These are phyloP conservation scores for Acanthurus tractus DNA, from an alignment of 2,797 vertebrate genomes.

Conservation along the genomic window DNA sequence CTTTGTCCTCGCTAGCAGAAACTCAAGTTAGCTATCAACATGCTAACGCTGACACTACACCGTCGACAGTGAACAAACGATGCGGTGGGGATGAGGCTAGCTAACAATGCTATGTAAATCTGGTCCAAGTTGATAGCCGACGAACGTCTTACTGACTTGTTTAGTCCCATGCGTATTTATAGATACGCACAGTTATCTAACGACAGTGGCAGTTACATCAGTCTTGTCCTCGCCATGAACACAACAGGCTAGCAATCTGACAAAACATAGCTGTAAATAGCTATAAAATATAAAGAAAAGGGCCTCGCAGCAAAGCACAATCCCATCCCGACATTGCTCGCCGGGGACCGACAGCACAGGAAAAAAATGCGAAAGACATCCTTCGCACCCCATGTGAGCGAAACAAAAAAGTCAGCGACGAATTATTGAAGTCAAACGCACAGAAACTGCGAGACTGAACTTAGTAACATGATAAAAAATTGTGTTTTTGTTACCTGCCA, in stretches of 20 bases:
- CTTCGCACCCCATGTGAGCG: slow-evolving; percentile 10
- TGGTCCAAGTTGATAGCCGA: slow-evolving; percentile 41
- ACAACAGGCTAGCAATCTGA: slow-evolving; percentile 33
- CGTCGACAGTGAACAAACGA: slow-evolving; percentile 51
- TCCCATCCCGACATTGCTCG: slow-evolving; percentile 80
- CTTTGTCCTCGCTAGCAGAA: slow-evolving; percentile 83
- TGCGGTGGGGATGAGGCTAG: slow-evolving; percentile 55
- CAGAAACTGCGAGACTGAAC: neutral
- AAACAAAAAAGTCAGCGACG: neutral
- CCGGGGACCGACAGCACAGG: slow-evolving; percentile 81
- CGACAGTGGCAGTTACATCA: neutral
- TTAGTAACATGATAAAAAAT: slow-evolving; percentile 35
- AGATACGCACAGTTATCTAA: neutral
- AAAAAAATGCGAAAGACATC: slow-evolving; percentile 73
- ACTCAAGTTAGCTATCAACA: slow-evolving; percentile 53
- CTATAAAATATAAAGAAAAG: slow-evolving; percentile 56
- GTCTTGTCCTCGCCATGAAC: neutral
- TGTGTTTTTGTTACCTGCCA: slow-evolving; percentile 88
- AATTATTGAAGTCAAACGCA: neutral
- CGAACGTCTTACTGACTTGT: slow-evolving; percentile 14
- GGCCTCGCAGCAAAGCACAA: slow-evolving; percentile 76
- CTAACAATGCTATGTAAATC: slow-evolving; percentile 72
- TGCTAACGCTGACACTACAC: slow-evolving; percentile 60
- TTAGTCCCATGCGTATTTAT: neutral
- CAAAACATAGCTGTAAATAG: slow-evolving; percentile 41